Conservation (phyloP, 2,113 vertebrate species). For the Zootoca vivipara region DNA sequence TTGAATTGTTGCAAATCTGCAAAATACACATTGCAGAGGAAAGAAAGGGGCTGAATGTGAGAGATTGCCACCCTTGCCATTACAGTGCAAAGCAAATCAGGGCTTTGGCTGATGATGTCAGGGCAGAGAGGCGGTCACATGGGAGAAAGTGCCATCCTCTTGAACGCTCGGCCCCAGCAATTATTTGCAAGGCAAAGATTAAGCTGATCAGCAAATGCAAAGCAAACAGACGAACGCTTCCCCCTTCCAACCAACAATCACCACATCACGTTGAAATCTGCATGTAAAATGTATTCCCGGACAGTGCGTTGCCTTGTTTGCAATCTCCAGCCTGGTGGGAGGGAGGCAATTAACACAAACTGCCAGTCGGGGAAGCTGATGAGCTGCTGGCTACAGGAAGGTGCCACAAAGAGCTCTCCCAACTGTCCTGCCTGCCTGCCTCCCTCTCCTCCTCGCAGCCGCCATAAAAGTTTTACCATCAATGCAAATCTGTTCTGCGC, state of each 20-base stretch:
- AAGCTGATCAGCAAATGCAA: not conserved
- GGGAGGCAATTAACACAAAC: not conserved
- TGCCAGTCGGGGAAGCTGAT: not conserved
- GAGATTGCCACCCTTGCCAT: not conserved
- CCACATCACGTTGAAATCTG: not conserved
- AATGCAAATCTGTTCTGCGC: constrained; percentile 45
- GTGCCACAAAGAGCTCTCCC: not conserved
- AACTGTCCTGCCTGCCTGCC: not conserved
- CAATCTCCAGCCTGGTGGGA: constrained; percentile 1
- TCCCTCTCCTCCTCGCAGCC: not conserved
- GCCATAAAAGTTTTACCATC: constrained; percentile 30
- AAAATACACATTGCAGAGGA: not conserved
- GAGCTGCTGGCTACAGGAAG: not conserved
- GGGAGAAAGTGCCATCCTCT: not conserved
- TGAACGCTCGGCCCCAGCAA: too few relatives aligned
- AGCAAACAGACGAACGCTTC: not conserved
- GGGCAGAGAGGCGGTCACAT: not conserved
- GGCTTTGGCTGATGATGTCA: not conserved
- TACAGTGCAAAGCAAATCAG: not conserved
- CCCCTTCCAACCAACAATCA: not conserved
- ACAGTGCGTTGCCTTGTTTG: not conserved
- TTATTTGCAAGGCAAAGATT: not conserved
- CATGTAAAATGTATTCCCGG: not conserved
- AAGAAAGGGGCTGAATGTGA: not conserved
- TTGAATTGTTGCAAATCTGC: too few relatives aligned